Evolutionary conservation across 2,888 invertebrate genomes (phyloP).

Genomic region (Leistus spinibarbis): DNA sequence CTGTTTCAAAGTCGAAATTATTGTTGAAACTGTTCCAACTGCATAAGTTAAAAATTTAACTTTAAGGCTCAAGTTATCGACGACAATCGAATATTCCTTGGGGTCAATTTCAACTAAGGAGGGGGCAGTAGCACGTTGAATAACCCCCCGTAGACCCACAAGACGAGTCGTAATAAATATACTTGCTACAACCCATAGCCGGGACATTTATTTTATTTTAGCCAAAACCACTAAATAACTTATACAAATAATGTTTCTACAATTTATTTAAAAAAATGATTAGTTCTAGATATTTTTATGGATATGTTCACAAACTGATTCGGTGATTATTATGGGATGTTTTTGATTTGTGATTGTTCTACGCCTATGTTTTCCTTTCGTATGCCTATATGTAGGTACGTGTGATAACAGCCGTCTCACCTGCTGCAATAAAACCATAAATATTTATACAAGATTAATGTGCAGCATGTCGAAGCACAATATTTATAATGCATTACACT

Average conservation of each 20-base stretch:
- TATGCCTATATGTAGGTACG: neutral
- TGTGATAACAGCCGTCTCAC: constrained; percentile 47
- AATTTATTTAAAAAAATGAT: too few relatives aligned
- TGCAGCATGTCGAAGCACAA: constrained; percentile 1
- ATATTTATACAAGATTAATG: constrained; percentile 57
- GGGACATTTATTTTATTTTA: neutral
- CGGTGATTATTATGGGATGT: too few relatives aligned
- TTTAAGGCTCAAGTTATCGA: neutral
- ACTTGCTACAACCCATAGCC: constrained; percentile 52
- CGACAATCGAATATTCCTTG: neutral
- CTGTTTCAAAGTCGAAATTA: constrained; percentile 29
- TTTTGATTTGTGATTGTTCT: neutral
- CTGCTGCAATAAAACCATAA: constrained; percentile 58
- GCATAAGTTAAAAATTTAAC: too few relatives aligned
- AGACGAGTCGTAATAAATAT: constrained; percentile 58
- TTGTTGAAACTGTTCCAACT: constrained; percentile 11
- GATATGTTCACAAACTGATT: too few relatives aligned
- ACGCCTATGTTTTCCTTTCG: neutral
- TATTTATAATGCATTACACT: constrained; percentile 10
- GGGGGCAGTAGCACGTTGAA: constrained; percentile 56
- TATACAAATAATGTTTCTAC: neutral
- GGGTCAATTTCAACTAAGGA: constrained; percentile 12
- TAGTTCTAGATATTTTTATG: too few relatives aligned
- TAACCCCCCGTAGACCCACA: constrained; percentile 52
- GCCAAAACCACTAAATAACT: neutral